Conservation (phyloP, 2,113 vertebrate genomes). For the Corydoras sp. region DNA sequence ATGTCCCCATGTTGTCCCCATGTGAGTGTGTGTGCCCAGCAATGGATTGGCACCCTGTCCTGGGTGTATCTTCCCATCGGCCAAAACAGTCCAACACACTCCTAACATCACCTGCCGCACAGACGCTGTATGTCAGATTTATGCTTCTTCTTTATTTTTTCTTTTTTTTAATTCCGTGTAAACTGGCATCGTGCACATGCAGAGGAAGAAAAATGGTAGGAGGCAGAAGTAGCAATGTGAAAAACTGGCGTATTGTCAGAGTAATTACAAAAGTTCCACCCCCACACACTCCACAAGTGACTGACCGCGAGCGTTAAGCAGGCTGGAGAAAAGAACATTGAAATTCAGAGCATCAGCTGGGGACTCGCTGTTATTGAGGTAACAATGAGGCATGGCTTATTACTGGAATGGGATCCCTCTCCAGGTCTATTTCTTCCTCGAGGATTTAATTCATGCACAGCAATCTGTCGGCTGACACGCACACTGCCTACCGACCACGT, state of each 20-base stretch:
- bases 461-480: background rate
- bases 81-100: no score
- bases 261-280: conserved; percentile 36
- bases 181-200: conserved; percentile 8
- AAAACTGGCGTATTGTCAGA: conserved; percentile 39
- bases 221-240: conserved; percentile 11
- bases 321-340: conserved; percentile 10
- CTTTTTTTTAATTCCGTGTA: background rate
- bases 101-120: no score
- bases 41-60: no score
- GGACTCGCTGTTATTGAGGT: conserved; percentile 20
- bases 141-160: no score
- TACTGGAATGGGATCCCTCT: background rate
- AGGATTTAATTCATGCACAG: background rate
- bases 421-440: background rate
- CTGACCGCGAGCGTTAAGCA: conserved; percentile 8
- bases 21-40: no score
- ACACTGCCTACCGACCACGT: no score
- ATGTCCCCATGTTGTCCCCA: no score
- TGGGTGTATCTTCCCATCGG: no score
- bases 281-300: conserved; percentile 23
- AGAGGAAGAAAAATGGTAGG: conserved; percentile 13
- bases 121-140: no score
- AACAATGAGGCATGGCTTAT: conserved; percentile 1
- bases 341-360: conserved; percentile 10